phyloP scores from a whole-genome alignment of 2,888 invertebrate species.

The Trichogramma dendrolimi region DNA sequence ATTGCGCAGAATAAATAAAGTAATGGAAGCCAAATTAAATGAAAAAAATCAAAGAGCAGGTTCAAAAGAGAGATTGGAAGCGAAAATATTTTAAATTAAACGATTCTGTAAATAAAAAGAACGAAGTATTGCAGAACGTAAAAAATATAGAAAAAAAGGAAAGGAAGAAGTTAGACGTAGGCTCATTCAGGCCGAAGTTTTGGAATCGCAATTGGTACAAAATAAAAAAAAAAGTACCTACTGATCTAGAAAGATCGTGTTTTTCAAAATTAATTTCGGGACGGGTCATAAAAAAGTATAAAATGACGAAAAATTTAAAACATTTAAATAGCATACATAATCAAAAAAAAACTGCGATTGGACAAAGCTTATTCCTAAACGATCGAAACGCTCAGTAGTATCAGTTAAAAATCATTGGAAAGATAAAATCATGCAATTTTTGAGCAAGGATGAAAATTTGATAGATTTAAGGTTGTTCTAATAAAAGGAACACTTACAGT shows the following conservation, averaged over 20 bases:
- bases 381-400: not conserved
- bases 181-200: constrained; percentile 17
- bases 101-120: too few relatives aligned
- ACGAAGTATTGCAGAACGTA: constrained; percentile 5
- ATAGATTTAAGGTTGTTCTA: too few relatives aligned
- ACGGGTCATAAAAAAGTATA: constrained; percentile 14
- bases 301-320: not conserved
- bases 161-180: constrained; percentile 10
- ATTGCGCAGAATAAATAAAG: constrained; percentile 3
- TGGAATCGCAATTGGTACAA: constrained; percentile 13
- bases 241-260: constrained; percentile 15
- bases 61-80: constrained; percentile 4
- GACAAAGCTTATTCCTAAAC: constrained; percentile 8
- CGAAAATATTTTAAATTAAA: constrained; percentile 8
- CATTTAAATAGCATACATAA: constrained; percentile 1
- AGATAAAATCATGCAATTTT: constrained; percentile 13
- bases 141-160: constrained; percentile 15
- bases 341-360: constrained; percentile 2
- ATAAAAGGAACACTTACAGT: too few relatives aligned
- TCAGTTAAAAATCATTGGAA: not conserved
- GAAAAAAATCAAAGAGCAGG: constrained; percentile 1
- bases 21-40: too few relatives aligned
- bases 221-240: constrained; percentile 15
- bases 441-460: constrained; percentile 27
- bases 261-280: constrained; percentile 18